Base-by-base conservation (phyloP, 2,797 vertebrate genomes). In the Synanceia verrucosa region DNA sequence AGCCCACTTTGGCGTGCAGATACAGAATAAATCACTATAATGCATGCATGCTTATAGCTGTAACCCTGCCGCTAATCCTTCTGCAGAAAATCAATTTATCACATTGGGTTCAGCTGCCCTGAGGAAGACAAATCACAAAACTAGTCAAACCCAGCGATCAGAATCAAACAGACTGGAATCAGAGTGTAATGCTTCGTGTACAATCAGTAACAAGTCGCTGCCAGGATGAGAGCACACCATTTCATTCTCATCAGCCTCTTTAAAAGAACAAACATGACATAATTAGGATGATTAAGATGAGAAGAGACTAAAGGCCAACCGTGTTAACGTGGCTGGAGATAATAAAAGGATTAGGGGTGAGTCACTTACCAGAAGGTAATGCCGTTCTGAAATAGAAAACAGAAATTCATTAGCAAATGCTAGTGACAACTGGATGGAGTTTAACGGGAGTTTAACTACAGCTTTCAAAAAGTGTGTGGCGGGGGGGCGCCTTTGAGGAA, bases 1-100 rank as follows among this genome's bases (percentile, higher is more conserved):
- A 58, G 69, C 68, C 65, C 24, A 43, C 70, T 84, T 81, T 76
- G 75, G 68, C 34, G 58, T 59, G 61, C 53, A 53, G 72, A 79
- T 63, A 66, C 24, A 0, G 46, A 12, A 62, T 85, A 79, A 79
- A 86, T 91, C 73, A 68, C 21, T 72, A 62, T 77, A 82, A 81
- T 84, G 77, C 65, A 88, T 73, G 63, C 84, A 74, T 12, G 84
- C 89, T 81, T 72, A 67, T 82, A 78, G 89, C 88, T 46, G 70
- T 33, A 80, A 79, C 55, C 71, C 68, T 65, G 8, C 64, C 61
- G 65, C 82, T 88, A 89, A 91, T 85, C 83, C 86, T 78, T 65
- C 63, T 65, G 84, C 80, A 82, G 84, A 78, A 89, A 89, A 90
- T 91, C 82, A 28, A 88, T 91, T 86, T 79, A 31, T 84, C 81